Evolutionary conservation across 2,113 vertebrate species (phyloP).

Genomic region (Ophiodon elongatus): DNA sequence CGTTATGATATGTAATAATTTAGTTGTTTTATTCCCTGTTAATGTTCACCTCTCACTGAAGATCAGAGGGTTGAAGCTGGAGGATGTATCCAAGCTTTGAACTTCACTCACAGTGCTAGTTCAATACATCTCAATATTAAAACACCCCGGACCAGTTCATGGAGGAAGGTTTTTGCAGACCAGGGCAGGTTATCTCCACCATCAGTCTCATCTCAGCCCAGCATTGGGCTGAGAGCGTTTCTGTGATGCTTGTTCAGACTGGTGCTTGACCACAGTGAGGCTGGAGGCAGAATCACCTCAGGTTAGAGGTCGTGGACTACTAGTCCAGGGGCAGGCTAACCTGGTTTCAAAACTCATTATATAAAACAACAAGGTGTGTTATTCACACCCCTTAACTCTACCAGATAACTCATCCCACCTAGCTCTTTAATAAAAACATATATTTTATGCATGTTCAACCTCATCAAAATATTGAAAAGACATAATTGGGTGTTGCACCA

Average conservation of each 20-base stretch:
- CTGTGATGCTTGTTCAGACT: slow-evolving; percentile 45
- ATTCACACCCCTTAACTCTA: not conserved
- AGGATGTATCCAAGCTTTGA: slow-evolving; percentile 36
- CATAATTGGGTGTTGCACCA: not conserved
- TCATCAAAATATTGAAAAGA: not conserved
- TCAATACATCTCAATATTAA: slow-evolving; percentile 20
- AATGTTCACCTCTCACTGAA: not conserved
- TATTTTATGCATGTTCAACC: not conserved
- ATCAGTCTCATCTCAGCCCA: slow-evolving; percentile 38
- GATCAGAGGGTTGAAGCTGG: slow-evolving; percentile 20
- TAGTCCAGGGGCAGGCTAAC: slow-evolving; percentile 16
- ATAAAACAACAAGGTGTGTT: slow-evolving; percentile 19
- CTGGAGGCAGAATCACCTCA: slow-evolving; percentile 42
- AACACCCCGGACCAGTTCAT: slow-evolving; percentile 19
- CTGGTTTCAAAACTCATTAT: slow-evolving; percentile 8
- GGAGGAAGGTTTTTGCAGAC: not conserved
- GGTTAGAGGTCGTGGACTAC: slow-evolving; percentile 40
- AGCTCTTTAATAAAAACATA: slow-evolving; percentile 7
- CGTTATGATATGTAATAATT: not conserved
- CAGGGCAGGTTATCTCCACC: slow-evolving; percentile 51
- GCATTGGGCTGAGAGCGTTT: slow-evolving; percentile 1
- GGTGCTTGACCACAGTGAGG: slow-evolving; percentile 37
- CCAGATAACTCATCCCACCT: not conserved
- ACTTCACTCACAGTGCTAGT: slow-evolving; percentile 32
- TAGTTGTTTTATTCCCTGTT: slow-evolving; percentile 1